These are phyloP conservation scores for Cydia splendana DNA, from an alignment of 1,140 invertebrate genomes.

Conservation along the genomic window DNA sequence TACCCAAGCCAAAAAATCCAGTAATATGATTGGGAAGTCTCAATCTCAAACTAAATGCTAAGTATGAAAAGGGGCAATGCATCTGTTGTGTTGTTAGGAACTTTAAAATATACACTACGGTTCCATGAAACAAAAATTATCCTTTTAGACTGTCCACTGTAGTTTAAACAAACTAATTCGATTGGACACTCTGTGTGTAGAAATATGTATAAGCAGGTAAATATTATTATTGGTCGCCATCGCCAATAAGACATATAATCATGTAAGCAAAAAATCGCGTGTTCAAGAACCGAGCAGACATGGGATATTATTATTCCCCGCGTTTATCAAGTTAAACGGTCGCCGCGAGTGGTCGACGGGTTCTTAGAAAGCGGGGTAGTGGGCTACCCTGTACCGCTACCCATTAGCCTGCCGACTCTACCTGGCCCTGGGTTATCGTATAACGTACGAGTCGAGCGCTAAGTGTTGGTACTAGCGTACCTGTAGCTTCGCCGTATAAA, in stretches of 20 bases:
- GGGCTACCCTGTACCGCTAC: slow-evolving; percentile 48
- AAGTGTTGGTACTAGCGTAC: background rate
- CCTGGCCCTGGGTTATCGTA: background rate
- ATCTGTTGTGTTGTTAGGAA: too few species aligned
- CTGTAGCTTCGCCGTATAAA: background rate
- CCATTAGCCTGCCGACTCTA: slow-evolving; percentile 36
- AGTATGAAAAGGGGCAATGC: too few species aligned
- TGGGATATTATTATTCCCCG: slow-evolving; percentile 37
- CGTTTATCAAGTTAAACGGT: slow-evolving; percentile 37
- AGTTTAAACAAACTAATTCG: too few species aligned
- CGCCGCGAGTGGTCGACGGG: slow-evolving; percentile 43
- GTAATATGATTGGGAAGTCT: too few species aligned
- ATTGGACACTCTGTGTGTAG: too few species aligned
- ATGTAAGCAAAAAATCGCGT: slow-evolving; percentile 33
- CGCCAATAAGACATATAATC: background rate
- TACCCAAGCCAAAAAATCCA: too few species aligned
- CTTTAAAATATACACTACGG: too few species aligned
- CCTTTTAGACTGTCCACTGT: too few species aligned
- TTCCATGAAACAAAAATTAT: too few species aligned
- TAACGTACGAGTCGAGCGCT: background rate
- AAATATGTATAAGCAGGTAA: too few species aligned
- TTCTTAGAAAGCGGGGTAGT: slow-evolving; percentile 60
- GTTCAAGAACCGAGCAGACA: slow-evolving; percentile 25
- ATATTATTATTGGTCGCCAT: too few species aligned
- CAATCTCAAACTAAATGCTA: too few species aligned